Percentiles rank a stretch among this genome's conserved stretches.
phyloP scores from a whole-genome alignment of 2,888 invertebrate genomes.

The Drosophila macrothrix region DNA sequence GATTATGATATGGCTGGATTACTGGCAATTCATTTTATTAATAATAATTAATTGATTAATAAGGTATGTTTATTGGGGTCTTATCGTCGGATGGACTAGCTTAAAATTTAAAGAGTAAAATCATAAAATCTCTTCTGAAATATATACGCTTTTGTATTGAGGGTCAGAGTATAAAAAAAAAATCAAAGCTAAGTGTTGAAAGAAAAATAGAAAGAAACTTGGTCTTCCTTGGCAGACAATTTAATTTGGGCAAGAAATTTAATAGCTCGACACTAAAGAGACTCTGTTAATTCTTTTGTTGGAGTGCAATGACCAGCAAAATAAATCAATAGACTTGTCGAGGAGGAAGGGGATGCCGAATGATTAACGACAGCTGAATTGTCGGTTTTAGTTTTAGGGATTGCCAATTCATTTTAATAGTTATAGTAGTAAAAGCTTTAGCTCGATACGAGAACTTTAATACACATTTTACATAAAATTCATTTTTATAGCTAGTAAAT shows the following conservation, averaged over 20 bases:
- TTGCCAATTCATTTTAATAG: neutral
- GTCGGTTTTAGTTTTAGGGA: neutral
- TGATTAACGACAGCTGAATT: conserved; percentile 20
- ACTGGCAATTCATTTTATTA: neutral
- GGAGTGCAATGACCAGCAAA: conserved; percentile 43
- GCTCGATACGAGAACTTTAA: neutral
- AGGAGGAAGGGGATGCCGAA: neutral
- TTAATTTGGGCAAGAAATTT: conserved; percentile 39
- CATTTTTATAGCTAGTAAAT: neutral
- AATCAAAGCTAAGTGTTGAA: conserved; percentile 40
- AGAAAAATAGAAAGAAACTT: conserved; percentile 26
- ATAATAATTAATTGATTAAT: neutral
- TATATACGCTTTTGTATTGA: neutral
- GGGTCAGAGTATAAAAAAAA: conserved; percentile 4
- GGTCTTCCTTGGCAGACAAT: conserved; percentile 30
- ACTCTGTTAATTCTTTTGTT: conserved; percentile 36
- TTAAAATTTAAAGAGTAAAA: too few species aligned
- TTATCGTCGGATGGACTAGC: neutral
- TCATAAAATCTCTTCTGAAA: neutral
- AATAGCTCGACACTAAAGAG: conserved; percentile 11
- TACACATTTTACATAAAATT: neutral
- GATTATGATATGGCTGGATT: too few species aligned
- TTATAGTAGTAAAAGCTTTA: neutral
- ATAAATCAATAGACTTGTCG: conserved; percentile 42
- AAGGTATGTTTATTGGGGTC: neutral